Evolutionary conservation across 2,888 invertebrate species (phyloP).

Genomic region (Aelia acuminata): DNA sequence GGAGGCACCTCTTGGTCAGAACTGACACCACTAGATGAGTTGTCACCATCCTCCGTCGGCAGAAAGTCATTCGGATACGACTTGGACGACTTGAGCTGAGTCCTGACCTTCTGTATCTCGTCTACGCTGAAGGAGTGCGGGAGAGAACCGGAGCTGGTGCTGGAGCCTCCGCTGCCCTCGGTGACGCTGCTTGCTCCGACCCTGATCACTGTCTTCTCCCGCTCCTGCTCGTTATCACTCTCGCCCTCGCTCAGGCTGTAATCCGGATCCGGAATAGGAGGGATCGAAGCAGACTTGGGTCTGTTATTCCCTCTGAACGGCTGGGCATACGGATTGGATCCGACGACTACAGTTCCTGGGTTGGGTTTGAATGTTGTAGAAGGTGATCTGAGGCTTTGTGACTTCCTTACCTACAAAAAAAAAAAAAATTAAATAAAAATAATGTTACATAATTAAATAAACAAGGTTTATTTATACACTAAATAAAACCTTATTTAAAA

Average conservation of each 20-base stretch:
- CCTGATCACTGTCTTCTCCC: conserved; percentile 65
- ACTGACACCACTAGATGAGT: conserved; percentile 89
- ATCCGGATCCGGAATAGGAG: conserved; percentile 93
- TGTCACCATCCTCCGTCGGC: conserved; percentile 83
- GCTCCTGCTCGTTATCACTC: conserved; percentile 72
- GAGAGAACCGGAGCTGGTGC: conserved; percentile 79
- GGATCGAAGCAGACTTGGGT: conserved; percentile 69
- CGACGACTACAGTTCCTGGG: conserved; percentile 54
- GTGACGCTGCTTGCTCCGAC: conserved; percentile 61
- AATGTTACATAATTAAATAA: too few relatives aligned
- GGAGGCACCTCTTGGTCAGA: conserved; percentile 84
- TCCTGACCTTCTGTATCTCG: conserved; percentile 89
- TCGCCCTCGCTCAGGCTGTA: conserved; percentile 91
- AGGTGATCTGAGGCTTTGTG: conserved; percentile 75
- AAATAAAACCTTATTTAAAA: too few relatives aligned
- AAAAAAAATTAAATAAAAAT: too few relatives aligned
- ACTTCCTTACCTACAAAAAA: conserved; percentile 74
- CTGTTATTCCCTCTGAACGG: conserved; percentile 70
- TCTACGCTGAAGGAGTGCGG: conserved; percentile 90
- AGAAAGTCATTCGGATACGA: conserved; percentile 88
- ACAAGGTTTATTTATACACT: too few relatives aligned
- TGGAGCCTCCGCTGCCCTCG: conserved; percentile 83
- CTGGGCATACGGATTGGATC: conserved; percentile 74
- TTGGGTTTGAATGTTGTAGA: conserved; percentile 67
- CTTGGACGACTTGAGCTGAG: conserved; percentile 87